Base-by-base conservation (phyloP, 2,113 vertebrate species). In the Coptodon bakossiorum region DNA sequence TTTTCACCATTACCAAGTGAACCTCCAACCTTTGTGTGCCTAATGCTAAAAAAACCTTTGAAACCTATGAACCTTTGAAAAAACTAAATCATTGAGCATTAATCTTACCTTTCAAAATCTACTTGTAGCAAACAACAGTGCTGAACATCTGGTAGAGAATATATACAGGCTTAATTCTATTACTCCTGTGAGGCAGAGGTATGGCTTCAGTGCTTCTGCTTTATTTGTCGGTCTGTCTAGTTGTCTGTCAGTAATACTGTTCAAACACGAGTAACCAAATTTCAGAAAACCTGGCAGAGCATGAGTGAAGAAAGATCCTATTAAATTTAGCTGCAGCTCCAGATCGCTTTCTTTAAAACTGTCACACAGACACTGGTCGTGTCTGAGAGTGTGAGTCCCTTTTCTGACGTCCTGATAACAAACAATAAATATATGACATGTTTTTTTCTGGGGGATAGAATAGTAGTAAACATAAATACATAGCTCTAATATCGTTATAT, bases 91-190 rank as follows among this genome's bases (percentile, higher is more conserved):
- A 29, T 29, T 48, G 71, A 76, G 24, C 9, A 31, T 78, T 50
- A 78, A 78, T 78, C 50, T 6, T 17, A 1, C 10, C 27, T 50
- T 50, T 78, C 11, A 50, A 78, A 7, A 78, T 31, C 43, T 50
- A 78, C 71, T 76, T 48, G 24, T 29, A 29, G 14, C 68, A 76
- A 76, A 48, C 43, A 76, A 48, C 43, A 78, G 12, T 17, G 22
- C 66, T 73, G 38, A 73, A 50, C 43, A 31, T 19, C 43, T 78
- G 9, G 3, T 31, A 50, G 24, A 50, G 71, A 78, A 50, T 50
- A 0, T 3, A 29, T 45, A 50, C 22, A 38, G 61, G 61, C 61
- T 19, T 68, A 68, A 68, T 22, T n/a, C 19, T 50, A 12, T 50
- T 50, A 45, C 45, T 17, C 66, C 66, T 73, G 38, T 43, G 38